Evolutionary conservation across 2,888 invertebrate genomes (phyloP).

Genomic region (Tachina grossa): DNA sequence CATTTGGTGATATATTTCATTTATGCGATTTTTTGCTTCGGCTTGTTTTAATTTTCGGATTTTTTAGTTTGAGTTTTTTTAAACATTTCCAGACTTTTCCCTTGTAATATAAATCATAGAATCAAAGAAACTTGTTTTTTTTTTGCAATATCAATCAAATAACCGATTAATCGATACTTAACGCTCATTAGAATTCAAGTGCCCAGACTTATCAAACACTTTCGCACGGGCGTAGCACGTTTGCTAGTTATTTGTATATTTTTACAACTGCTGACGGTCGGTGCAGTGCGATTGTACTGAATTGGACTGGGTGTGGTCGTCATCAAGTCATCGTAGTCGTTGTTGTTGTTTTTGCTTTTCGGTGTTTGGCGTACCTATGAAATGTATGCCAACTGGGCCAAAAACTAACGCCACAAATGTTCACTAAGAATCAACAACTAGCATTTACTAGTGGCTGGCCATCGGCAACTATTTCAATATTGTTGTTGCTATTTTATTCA

Average conservation of each 20-base stretch:
- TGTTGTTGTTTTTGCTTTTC: constrained; percentile 61
- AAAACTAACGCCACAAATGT: constrained; percentile 66
- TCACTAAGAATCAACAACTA: constrained; percentile 67
- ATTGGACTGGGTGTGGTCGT: constrained; percentile 72
- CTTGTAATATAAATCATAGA: too few relatives aligned
- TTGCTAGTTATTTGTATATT: constrained; percentile 64
- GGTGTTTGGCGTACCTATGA: constrained; percentile 72
- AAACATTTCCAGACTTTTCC: too few relatives aligned
- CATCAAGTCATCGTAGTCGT: constrained; percentile 67
- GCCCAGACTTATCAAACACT: constrained; percentile 66
- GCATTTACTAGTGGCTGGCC: constrained; percentile 70
- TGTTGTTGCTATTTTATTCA: constrained; percentile 31
- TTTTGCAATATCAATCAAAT: background rate
- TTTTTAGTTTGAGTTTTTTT: too few relatives aligned
- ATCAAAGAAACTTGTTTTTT: too few relatives aligned
- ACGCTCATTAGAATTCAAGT: constrained; percentile 42
- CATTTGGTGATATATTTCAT: too few relatives aligned
- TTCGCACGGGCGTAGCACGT: constrained; percentile 70
- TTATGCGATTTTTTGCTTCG: too few relatives aligned
- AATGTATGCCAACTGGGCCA: constrained; percentile 70
- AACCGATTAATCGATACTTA: constrained; percentile 27
- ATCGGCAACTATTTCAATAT: constrained; percentile 66
- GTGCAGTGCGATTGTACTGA: constrained; percentile 67
- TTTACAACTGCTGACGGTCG: constrained; percentile 66
- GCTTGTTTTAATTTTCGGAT: too few relatives aligned